Evolutionary conservation across 1,140 invertebrate genomes (phyloP).

Genomic region (Brachionus asplanchnoidis): DNA sequence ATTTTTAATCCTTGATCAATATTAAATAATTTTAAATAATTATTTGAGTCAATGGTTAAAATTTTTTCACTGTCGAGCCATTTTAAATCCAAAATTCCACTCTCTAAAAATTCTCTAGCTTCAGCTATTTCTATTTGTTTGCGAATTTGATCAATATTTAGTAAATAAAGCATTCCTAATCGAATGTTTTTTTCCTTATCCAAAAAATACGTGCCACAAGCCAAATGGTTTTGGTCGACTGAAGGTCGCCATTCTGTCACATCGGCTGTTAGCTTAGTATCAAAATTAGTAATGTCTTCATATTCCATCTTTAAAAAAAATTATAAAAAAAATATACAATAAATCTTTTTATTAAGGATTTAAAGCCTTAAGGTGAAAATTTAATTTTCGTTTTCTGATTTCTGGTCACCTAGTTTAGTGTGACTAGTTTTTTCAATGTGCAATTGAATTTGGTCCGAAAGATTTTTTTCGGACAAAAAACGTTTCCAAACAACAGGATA

Average conservation of each 20-base stretch:
- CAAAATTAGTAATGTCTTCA: conserved; percentile 24
- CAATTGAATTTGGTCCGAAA: background rate
- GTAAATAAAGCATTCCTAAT: conserved; percentile 7
- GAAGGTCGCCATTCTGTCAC: conserved; percentile 33
- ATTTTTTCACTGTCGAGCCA: conserved; percentile 6
- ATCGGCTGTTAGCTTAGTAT: conserved; percentile 28
- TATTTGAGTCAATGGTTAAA: conserved; percentile 25
- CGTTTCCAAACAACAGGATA: conserved; percentile 13
- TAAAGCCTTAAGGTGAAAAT: background rate
- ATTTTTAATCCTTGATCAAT: background rate
- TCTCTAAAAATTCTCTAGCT: background rate
- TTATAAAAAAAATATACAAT: background rate
- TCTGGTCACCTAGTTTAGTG: background rate
- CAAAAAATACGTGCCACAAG: conserved; percentile 28
- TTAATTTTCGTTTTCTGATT: background rate
- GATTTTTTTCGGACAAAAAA: background rate
- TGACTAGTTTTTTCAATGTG: conserved; percentile 18
- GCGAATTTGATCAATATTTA: background rate
- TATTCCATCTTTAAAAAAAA: conserved; percentile 8
- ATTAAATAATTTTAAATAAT: background rate
- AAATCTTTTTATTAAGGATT: background rate
- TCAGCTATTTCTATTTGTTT: background rate
- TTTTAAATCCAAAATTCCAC: conserved; percentile 41
- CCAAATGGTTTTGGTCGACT: background rate
- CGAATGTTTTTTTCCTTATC: background rate